phyloP scores from a whole-genome alignment of 92 coral and sea anemone species.

The Micromussa lordhowensis region DNA sequence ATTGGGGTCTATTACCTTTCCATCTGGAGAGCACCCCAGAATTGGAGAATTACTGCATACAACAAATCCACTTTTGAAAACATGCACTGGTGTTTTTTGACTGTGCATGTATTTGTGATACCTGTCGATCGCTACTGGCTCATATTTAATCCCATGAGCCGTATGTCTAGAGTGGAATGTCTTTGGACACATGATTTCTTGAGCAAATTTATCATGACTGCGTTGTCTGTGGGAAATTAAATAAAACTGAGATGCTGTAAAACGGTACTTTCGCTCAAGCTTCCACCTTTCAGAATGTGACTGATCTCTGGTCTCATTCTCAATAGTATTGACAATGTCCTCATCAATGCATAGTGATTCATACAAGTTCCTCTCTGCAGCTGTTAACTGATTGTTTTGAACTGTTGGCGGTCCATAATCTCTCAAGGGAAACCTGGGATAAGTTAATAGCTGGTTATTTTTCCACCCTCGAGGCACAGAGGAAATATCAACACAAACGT shows the following conservation, averaged over 20 bases:
- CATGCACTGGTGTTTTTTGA: constrained; percentile 21
- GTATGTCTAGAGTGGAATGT: constrained; percentile 34
- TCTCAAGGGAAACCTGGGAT: constrained; percentile 32
- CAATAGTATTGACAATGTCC: constrained; percentile 15
- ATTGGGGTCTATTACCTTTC: constrained; percentile 63
- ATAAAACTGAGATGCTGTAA: constrained; percentile 51
- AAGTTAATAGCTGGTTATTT: constrained; percentile 21
- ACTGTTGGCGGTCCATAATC: constrained; percentile 13
- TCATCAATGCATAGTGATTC: constrained; percentile 24
- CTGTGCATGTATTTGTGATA: constrained; percentile 53
- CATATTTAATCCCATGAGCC: constrained; percentile 57
- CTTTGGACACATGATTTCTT: constrained; percentile 42
- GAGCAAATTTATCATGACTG: constrained; percentile 48
- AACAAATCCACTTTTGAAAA: constrained; percentile 44
- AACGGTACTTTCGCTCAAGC: constrained; percentile 41
- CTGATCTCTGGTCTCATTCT: constrained; percentile 44
- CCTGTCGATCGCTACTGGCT: constrained; percentile 46
- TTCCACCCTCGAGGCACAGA: constrained; percentile 3
- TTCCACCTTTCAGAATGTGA: constrained; percentile 50
- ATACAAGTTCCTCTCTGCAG: constrained; percentile 16
- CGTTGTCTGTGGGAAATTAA: constrained; percentile 47
- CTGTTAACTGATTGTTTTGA: constrained; percentile 26
- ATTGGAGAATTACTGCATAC: constrained; percentile 34
- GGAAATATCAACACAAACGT: constrained; percentile 22
- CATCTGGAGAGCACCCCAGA: constrained; percentile 63